Evolutionary conservation across 2,113 vertebrate genomes (phyloP), one percentile per base, ranked within the genome.

Genomic region (Bothrops jararaca): DNA sequence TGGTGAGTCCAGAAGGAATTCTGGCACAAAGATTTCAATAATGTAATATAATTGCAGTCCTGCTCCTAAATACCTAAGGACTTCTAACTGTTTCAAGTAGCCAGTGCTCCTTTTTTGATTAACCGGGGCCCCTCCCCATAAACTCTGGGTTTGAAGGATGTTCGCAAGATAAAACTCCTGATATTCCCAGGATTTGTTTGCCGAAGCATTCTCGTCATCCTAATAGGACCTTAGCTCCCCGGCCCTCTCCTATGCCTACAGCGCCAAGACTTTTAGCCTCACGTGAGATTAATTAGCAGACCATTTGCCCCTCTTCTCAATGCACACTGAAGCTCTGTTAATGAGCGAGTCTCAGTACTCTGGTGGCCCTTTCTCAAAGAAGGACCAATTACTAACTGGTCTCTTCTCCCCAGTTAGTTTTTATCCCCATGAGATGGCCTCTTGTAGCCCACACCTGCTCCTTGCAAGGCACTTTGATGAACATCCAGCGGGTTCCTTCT

Each of bases 401-500:
- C 24, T 50, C 60, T 34, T 52, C 34, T 90, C 86, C 85, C 91
- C 45, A 10, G 7, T 56, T 87, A 8, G 11, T 42, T 86, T 56
- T 45, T 57, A 39, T 29, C 0, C 42, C 89, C 18, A 22, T 0
- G 12, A 0, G 3, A 6, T 0, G n/a, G 8, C 86, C 24, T 54
- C 2, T 86, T 89, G 2, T 26, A 2, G 26, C 86, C 3, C 5
- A 2, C 0, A 15, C 45, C 56, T 57, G 39, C 0, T 24, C 0
- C 7, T 34, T 0, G 23, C 88, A 39, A 85, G 88, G 29, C 22
- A 4, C 29, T 22, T 0, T 52, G 42, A 34, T 29, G 22, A 58
- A 34, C 20, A n/a, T 48, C 2, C 39, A 24, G 9, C 29, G 26
- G 4, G 10, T 3, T 34, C 54, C 20, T 48, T 5, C 34, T n/a